Base-by-base conservation (phyloP, 2,888 invertebrate species). In the Athalia circularis region DNA sequence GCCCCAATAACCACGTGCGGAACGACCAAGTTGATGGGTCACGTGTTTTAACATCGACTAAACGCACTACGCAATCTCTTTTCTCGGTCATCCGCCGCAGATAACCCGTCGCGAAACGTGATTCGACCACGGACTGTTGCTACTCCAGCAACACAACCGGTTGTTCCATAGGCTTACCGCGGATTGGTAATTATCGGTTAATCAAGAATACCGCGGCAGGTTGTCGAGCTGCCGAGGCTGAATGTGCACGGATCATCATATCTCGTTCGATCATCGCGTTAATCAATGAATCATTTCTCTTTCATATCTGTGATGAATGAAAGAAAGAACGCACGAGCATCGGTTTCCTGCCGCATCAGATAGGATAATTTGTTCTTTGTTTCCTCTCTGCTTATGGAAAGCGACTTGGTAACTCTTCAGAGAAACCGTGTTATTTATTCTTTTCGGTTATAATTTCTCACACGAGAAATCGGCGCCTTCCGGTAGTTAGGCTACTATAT, bases 101-200 rank as follows among this genome's bases (percentile, higher is more conserved):
- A 8, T 54, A 3, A 11, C 9, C 54, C 54, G 8, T 54, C 8
- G 8, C 54, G 4, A 54, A 54, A n/a, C 54, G 29, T 54, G 9
- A 54, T 54, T 11, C 54, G 54, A 54, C 54, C 54, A 54, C 54
- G 54, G 2, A 54, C 54, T 54, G 54, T 54, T n/a, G 54, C n/a
- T n/a, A 68, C 67, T 45, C 15, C 67, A 50, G 50, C 9, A 67
- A 67, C 29, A 9, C 68, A 54, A 54, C 54, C 54, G 54, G n/a
- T 68, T 68, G 29, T 13, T 68, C 29, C 11, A 29, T 29, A 29
- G 29, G 29, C 29, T 5, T 11, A n/a, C 68, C 9, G 2, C 29
- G 9, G 52, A 68, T 68, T 54, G 15, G 68, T 68, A 68, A 68
- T 68, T 68, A 68, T 54, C 68, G 68, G 13, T 68, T 68, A 68